Evolutionary conservation across 2,113 vertebrate genomes (phyloP), one percentile per base, ranked within the genome.

Genomic region (Phoxinus phoxinus): DNA sequence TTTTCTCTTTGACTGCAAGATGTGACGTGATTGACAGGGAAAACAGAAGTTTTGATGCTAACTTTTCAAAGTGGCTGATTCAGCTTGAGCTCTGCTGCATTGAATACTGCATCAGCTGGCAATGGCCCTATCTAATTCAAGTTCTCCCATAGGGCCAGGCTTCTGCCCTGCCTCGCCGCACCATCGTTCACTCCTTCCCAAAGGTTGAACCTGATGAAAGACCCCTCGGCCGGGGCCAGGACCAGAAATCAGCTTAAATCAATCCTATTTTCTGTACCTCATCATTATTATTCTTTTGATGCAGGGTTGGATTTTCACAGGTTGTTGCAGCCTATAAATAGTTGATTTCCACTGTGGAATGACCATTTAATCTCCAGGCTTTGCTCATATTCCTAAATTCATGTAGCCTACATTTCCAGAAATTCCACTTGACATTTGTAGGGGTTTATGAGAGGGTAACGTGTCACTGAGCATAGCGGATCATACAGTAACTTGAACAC

Each of bases 221-320:
- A 85, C 86, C 90, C 89, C 87, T 85, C 30, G 89, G 84, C 90
- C 37, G 32, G 25, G 90, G 89, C 85, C 69, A 21, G 81, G 77
- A 91, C 91, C 91, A 92, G 90, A 89, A 92, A 87, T 88, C 85
- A 89, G 89, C 90, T 91, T 93, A 90, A 94, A 95, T 95, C 93
- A 92, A 94, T 95, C 92, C 85, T 82, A 87, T 94, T 94, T 94
- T 92, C 94, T 94, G 93, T 91, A 92, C 91, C 92, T 88, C 91
- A 93, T 94, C 91, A 93, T 94, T 94, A 94, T 93, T 93, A 95
- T 94, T 95, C 91, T 91, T 94, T 95, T 94, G 94, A 92, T 85
- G 48, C 90, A 87, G 86, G 84, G 81, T 92, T 93, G 89, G 93
- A 93, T 94, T 95, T 94, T 93, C 91, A 92, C 93, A 92, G 93